Percentiles rank a stretch among this genome's conserved stretches.
Evolutionary conservation across 2,888 invertebrate species (phyloP).

Genomic region (Conistra vaccinii): DNA sequence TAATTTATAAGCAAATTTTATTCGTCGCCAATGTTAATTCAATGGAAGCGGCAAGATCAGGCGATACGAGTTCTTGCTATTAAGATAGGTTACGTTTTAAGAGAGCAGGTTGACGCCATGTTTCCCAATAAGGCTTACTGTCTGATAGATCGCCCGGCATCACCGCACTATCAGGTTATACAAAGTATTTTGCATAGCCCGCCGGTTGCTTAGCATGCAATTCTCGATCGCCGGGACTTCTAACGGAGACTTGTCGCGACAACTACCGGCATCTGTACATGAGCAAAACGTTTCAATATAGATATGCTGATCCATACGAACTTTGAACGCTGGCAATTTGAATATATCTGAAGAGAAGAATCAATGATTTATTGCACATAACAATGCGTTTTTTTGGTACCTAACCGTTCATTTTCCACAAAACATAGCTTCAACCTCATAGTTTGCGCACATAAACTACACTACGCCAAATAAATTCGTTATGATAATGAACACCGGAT

Average conservation of each 20-base stretch:
- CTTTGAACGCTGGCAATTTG: conserved; percentile 34
- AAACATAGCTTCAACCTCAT: conserved; percentile 19
- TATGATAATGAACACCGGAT: conserved; percentile 52
- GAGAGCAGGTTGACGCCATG: conserved; percentile 74
- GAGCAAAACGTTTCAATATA: conserved; percentile 55
- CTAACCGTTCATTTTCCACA: conserved; percentile 9
- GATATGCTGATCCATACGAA: conserved; percentile 52
- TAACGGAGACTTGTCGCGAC: conserved; percentile 84
- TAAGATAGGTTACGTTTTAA: conserved; percentile 72
- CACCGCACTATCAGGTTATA: conserved; percentile 72
- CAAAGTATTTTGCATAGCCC: conserved; percentile 77
- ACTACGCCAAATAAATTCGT: conserved; percentile 34
- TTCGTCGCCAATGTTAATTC: conserved; percentile 78
- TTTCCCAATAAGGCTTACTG: conserved; percentile 78
- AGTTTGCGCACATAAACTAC: conserved; percentile 25
- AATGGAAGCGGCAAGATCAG: conserved; percentile 73
- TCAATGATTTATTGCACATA: conserved; percentile 17
- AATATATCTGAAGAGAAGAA: conserved; percentile 29
- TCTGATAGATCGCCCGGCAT: conserved; percentile 75
- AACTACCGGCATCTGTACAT: conserved; percentile 78
- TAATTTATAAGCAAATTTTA: conserved; percentile 76
- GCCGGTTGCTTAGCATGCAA: conserved; percentile 82
- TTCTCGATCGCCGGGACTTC: conserved; percentile 77
- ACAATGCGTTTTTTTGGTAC: conserved; percentile 12
- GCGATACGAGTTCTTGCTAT: conserved; percentile 74